Conservation (phyloP, 2,797 vertebrate species). For the Pachyuromys duprasi region DNA sequence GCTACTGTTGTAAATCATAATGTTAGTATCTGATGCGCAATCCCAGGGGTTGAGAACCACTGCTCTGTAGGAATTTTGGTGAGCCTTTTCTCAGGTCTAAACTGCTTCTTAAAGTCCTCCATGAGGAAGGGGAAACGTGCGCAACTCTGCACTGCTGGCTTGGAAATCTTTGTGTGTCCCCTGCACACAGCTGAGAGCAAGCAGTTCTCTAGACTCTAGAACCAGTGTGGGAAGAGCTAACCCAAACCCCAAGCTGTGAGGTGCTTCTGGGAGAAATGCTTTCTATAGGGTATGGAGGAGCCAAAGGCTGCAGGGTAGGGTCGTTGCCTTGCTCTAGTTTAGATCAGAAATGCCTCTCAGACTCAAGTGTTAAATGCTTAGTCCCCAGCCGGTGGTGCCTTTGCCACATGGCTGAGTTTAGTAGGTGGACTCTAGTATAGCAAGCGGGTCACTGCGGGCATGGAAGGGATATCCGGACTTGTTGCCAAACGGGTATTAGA, state of each 20-base stretch:
- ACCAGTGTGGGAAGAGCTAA: neutral
- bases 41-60: neutral
- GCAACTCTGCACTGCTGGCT: neutral
- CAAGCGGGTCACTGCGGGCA: neutral
- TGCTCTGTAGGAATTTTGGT: neutral
- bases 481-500: no score
- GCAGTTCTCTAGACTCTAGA: neutral
- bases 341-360: neutral
- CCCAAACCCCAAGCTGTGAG: rapidly evolving
- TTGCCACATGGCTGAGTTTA: neutral
- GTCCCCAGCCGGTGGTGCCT: no score
- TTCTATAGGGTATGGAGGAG: rapidly evolving
- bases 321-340: neutral
- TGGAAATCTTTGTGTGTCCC: neutral
- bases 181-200: neutral
- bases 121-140: neutral
- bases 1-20: neutral
- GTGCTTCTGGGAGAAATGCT: neutral
- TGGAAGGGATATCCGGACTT: neutral
- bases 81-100: neutral
- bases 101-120: neutral
- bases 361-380: neutral
- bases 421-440: no score
- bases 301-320: neutral
- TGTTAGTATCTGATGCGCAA: neutral